Base-by-base conservation (phyloP, 2,888 invertebrate species). In the Thereva nobilitata region DNA sequence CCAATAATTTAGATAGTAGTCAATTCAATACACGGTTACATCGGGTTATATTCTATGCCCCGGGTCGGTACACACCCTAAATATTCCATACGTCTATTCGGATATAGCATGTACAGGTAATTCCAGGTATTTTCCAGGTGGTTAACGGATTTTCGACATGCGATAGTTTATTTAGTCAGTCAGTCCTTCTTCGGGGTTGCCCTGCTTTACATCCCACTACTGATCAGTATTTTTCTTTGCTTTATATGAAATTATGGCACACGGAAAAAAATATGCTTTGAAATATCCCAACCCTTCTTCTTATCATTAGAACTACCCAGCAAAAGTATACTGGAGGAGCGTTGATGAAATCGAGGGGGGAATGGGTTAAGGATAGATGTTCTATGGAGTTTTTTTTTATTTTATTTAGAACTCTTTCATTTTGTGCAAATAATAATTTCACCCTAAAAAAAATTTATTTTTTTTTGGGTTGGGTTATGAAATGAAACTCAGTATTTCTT, bases 91-190 rank as follows among this genome's bases (percentile, higher is more conserved):
- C 54, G 54, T 53, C 54, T 54, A 38, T 47, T 45, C 54, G 45
- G 64, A 47, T 54, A 64, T 55, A 38, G 45, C 64, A 65, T 65
- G 65, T 67, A 56, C 63, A 61, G 45, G 67, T 69, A 69, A 69
- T 69, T 69, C 67, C 65, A 56, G 65, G 65, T 61, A 47, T 61
- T 67, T 55, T 61, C 10, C 53, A 67, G 63, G 63, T 66, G 67
- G 67, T 69, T 69, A 69, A 69, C 67, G 69, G 66, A 69, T 67
- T 63, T 65, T 66, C 57, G 57, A 64, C 69, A 69, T 69, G 69
- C 69, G 61, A 67, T 67, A 61, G 54, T 63, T 67, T 61, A 61
- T 67, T 63, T 67, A 61, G 50, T 59, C 53, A 66, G 61, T 23
- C 23, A 23, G 23, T 23, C 23, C 23, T 50, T 41, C 40, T 61